A percentile compares a stretch with the other conserved stretches of the same genome.
phyloP scores from a whole-genome alignment of 2,888 invertebrate species.

The Drosophila mulleri region DNA sequence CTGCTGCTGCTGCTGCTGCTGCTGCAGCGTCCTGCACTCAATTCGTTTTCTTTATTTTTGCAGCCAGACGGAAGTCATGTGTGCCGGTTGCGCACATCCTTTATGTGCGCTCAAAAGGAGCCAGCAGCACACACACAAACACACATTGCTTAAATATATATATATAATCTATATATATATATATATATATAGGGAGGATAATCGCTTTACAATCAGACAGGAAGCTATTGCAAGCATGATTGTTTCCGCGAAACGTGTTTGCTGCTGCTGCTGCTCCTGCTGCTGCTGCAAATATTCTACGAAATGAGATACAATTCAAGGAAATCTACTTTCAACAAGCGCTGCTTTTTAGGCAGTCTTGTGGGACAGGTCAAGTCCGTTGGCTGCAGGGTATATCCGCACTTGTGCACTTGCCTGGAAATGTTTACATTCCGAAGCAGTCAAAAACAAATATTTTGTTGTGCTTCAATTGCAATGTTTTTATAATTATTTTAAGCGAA shows the following conservation, averaged over 20 bases:
- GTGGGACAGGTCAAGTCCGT: neutral
- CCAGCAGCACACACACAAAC: conserved; percentile 21
- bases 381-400: neutral
- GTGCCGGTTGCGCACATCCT: conserved; percentile 73
- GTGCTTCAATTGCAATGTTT: neutral
- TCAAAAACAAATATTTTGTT: neutral
- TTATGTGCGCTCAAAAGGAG: conserved; percentile 52
- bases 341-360: neutral
- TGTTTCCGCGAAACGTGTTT: conserved; percentile 76
- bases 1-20: conserved; percentile 19
- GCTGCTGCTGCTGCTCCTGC: conserved; percentile 28
- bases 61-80: conserved; percentile 72
- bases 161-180: conserved; percentile 11
- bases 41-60: conserved; percentile 75
- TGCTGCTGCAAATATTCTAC: conserved; percentile 45
- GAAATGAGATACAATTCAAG: conserved; percentile 27
- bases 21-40: conserved; percentile 63
- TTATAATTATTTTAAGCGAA: neutral
- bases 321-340: neutral
- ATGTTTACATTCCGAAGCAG: neutral
- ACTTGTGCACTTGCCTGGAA: neutral
- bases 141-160: conserved; percentile 9
- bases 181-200: conserved; percentile 49
- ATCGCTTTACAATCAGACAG: conserved; percentile 77
- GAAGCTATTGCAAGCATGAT: conserved; percentile 77